phyloP scores from a whole-genome alignment of 1,140 invertebrate genomes.

The Oryctes rhinoceros region DNA sequence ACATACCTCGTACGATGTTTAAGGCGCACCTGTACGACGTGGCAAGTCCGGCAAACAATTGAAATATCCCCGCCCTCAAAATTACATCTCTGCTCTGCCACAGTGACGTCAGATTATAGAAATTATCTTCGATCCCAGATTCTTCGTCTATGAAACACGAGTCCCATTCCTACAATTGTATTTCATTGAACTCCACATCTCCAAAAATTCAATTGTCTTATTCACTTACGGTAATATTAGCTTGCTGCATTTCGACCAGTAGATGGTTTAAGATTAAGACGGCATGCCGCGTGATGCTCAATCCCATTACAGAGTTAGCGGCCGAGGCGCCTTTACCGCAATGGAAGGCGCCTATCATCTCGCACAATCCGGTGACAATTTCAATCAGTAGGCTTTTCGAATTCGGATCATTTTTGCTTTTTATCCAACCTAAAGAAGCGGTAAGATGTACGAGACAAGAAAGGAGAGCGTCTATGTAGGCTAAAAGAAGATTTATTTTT shows the following conservation, averaged over 20 bases:
- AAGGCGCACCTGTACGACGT: constrained; percentile 57
- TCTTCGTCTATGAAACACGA: constrained; percentile 56
- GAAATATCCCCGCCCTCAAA: constrained; percentile 64
- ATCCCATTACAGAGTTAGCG: constrained; percentile 65
- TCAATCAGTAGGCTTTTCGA: constrained; percentile 45
- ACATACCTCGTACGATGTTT: constrained; percentile 59
- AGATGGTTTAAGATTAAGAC: constrained; percentile 67
- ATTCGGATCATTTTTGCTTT: constrained; percentile 56
- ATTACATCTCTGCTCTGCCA: constrained; percentile 65
- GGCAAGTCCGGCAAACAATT: constrained; percentile 63
- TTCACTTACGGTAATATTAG: constrained; percentile 59
- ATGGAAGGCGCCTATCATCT: constrained; percentile 66
- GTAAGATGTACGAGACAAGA: constrained; percentile 64
- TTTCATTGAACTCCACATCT: constrained; percentile 9
- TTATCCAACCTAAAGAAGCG: constrained; percentile 62
- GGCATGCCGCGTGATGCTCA: constrained; percentile 65
- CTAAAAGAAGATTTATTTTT: constrained; percentile 52
- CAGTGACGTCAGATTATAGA: constrained; percentile 62
- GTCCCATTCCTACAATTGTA: constrained; percentile 55
- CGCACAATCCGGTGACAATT: constrained; percentile 58
- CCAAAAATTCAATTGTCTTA: not conserved
- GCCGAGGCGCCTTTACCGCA: constrained; percentile 60
- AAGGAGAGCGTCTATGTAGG: constrained; percentile 64
- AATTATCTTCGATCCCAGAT: constrained; percentile 60
- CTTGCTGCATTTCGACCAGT: constrained; percentile 63